Base-by-base conservation (phyloP, 1,140 invertebrate genomes). In the Nasonia longicornis region DNA sequence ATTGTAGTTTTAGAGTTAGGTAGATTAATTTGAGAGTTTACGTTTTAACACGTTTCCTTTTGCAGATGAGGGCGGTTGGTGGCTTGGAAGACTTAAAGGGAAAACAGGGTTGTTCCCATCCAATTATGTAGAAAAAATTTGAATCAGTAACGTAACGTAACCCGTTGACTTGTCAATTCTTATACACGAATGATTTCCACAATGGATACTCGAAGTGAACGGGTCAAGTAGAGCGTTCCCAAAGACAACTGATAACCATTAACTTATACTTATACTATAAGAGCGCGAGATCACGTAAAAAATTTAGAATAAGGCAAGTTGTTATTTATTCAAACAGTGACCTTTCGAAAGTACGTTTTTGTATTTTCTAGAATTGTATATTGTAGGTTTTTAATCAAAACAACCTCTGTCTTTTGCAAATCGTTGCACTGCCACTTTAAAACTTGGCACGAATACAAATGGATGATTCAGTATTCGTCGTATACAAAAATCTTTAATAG, bases 31-130 rank as follows among this genome's bases (percentile, higher is more conserved):
- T 31, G 22, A 74, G 4, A 29, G 16, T 71, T 80, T 31, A 82
- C 80, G 83, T 14, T 52, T 6, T 48, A 26, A 35, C 22, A 29
- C 52, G 2, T 52, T 69, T 42, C 38, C 45, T 81, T 82, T 90
- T 92, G 78, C 88, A 95, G 95, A 95, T 88, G 91, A 92, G 64
- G 92, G 93, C 31, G 94, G 95, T 22, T 95, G 94, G 94, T 95
- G 94, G 94, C 90, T 90, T 72, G 94, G 94, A 67, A 91, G 90
- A 84, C 83, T 93, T 10, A 89, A 90, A 80, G 92, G 91, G 2
- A 93, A 92, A 86, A 91, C 92, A 72, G 94, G 94, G 31, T 89
- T 95, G 2, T 94, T 95, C 80, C 94, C 94, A 10, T 92, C 92
- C 8, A 95, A 95, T 87, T 95, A 95, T 85, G 92, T 95, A 52